Evolutionary conservation across 2,797 vertebrate genomes (phyloP).

Genomic region (Sebastes steindachneri): DNA sequence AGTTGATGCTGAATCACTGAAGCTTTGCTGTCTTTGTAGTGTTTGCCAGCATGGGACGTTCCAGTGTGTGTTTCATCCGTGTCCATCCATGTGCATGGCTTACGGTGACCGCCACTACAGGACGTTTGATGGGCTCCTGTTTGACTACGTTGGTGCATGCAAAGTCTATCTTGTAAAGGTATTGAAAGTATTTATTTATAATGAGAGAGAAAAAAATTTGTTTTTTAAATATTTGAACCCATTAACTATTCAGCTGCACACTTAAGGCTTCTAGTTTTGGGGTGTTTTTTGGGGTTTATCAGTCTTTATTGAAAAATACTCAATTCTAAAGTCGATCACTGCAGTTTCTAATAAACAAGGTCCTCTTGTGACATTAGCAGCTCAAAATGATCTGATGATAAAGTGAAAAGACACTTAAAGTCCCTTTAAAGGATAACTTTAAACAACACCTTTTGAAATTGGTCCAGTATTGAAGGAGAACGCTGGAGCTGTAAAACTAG

Average conservation of each 20-base stretch:
- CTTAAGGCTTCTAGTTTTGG: background rate
- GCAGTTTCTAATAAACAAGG: background rate
- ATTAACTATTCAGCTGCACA: background rate
- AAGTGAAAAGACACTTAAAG: background rate
- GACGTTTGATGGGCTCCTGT: constrained; percentile 94
- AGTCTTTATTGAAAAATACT: background rate
- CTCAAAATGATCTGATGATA: background rate
- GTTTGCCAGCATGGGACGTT: constrained; percentile 92
- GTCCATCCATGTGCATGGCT: constrained; percentile 91
- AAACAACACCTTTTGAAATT: no score
- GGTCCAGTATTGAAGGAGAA: background rate
- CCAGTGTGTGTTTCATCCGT: constrained; percentile 90
- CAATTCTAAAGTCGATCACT: background rate
- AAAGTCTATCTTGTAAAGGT: constrained; percentile 95
- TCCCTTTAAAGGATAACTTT: background rate
- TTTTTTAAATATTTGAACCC: background rate
- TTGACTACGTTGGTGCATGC: constrained; percentile 92
- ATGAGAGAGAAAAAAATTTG: background rate
- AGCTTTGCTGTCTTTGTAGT: constrained; percentile 82
- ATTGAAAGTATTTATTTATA: background rate
- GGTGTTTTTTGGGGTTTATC: background rate
- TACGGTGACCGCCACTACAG: constrained; percentile 96
- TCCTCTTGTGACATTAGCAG: background rate
- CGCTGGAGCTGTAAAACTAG: background rate
- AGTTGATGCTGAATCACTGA: constrained; percentile 58